Conservation (phyloP, 2,888 invertebrate species). For the Acronicta aceris region DNA sequence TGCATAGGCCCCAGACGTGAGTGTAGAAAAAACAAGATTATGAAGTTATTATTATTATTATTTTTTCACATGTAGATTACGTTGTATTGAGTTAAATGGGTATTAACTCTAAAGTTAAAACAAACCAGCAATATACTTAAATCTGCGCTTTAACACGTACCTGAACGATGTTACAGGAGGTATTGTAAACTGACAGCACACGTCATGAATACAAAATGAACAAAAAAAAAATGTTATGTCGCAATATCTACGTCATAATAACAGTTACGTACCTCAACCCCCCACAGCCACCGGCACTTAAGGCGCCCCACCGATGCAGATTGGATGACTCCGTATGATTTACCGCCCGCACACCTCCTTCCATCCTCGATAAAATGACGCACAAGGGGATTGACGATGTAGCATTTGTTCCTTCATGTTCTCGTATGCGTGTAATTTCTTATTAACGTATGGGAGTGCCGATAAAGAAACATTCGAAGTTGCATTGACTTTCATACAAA, state of each 20-base stretch:
- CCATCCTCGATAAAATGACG: slow-evolving; percentile 58
- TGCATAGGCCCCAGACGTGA: too few relatives aligned
- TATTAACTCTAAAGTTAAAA: too few relatives aligned
- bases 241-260: slow-evolving; percentile 21
- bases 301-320: slow-evolving; percentile 63
- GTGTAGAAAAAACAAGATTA: too few relatives aligned
- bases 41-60: too few relatives aligned
- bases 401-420: slow-evolving; percentile 43
- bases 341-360: slow-evolving; percentile 54
- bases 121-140: neutral
- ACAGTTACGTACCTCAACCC: slow-evolving; percentile 47
- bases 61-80: too few relatives aligned
- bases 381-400: slow-evolving; percentile 48
- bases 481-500: too few relatives aligned
- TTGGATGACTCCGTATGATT: slow-evolving; percentile 67
- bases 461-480: slow-evolving; percentile 15
- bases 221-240: slow-evolving; percentile 3
- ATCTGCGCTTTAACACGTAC: neutral
- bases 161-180: neutral
- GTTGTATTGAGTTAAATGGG: too few relatives aligned
- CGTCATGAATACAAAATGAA: slow-evolving; percentile 6
- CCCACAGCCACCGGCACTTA: slow-evolving; percentile 55
- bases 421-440: slow-evolving; percentile 41
- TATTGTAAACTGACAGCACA: slow-evolving; percentile 9
- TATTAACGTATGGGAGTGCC: slow-evolving; percentile 32